Conservation (phyloP, 2,888 invertebrate species). For the Apodemia zela region DNA sequence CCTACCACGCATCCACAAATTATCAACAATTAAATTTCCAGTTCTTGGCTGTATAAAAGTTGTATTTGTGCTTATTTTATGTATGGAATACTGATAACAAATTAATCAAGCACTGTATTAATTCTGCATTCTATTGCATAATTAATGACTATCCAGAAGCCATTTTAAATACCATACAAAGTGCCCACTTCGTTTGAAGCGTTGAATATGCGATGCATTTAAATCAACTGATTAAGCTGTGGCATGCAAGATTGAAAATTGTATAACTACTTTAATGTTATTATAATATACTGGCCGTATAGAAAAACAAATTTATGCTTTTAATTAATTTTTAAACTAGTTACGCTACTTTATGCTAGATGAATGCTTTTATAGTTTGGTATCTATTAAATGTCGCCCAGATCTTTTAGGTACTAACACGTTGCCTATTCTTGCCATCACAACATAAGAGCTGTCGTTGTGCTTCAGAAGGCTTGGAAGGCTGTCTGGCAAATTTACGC, state of each 20-base stretch:
- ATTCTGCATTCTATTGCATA: constrained; percentile 6
- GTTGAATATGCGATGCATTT: constrained; percentile 13
- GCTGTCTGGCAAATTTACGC: too few relatives aligned
- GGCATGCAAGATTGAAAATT: constrained; percentile 1
- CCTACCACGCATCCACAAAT: too few relatives aligned
- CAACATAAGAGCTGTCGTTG: too few relatives aligned
- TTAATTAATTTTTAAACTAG: too few relatives aligned
- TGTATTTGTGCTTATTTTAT: not conserved
- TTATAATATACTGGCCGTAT: not conserved
- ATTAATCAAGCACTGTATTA: constrained; percentile 5
- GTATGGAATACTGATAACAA: not conserved
- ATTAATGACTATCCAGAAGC: constrained; percentile 8
- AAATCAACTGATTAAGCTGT: constrained; percentile 8
- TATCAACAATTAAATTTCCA: too few relatives aligned
- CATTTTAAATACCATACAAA: constrained; percentile 3
- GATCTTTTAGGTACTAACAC: too few relatives aligned
- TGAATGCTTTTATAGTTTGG: too few relatives aligned
- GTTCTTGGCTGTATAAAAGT: not conserved
- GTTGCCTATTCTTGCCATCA: too few relatives aligned
- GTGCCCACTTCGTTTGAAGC: constrained; percentile 1
- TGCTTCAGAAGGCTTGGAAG: too few relatives aligned
- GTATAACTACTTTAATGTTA: not conserved
- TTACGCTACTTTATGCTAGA: too few relatives aligned
- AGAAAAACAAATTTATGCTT: not conserved
- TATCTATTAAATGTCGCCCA: too few relatives aligned